phyloP scores from a whole-genome alignment of 2,113 vertebrate genomes.

The Chroicocephalus ridibundus region DNA sequence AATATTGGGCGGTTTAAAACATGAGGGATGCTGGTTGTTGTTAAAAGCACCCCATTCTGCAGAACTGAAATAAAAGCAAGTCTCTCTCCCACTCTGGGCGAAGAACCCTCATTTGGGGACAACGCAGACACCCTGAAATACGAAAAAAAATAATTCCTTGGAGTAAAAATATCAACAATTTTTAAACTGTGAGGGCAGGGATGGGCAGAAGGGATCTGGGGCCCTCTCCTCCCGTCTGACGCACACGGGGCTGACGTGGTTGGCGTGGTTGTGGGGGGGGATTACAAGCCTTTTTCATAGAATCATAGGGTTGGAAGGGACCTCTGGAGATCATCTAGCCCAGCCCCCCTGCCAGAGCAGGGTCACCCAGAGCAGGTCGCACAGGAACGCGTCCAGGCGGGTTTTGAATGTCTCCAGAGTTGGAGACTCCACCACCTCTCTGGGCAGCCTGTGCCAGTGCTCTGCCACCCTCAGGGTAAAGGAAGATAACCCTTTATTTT shows the following conservation, averaged over 20 bases:
- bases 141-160: neutral
- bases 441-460: no score
- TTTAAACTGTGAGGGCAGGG: neutral
- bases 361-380: no score
- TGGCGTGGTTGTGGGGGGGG: no score
- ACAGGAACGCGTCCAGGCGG: no score
- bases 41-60: neutral
- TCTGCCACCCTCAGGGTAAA: no score
- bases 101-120: neutral
- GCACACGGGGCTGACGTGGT: fast-evolving
- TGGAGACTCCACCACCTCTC: no score
- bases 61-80: neutral
- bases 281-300: neutral
- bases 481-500: neutral
- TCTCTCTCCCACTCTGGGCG: neutral
- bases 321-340: no score
- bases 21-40: neutral
- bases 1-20: neutral
- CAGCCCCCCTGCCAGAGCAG: no score
- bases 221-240: no score
- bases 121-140: neutral
- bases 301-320: no score
- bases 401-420: no score
- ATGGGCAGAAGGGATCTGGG: no score
- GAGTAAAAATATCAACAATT: neutral